These are phyloP conservation scores for Chelon auratus DNA, from an alignment of 2,797 vertebrate genomes.

Conservation along the genomic window DNA sequence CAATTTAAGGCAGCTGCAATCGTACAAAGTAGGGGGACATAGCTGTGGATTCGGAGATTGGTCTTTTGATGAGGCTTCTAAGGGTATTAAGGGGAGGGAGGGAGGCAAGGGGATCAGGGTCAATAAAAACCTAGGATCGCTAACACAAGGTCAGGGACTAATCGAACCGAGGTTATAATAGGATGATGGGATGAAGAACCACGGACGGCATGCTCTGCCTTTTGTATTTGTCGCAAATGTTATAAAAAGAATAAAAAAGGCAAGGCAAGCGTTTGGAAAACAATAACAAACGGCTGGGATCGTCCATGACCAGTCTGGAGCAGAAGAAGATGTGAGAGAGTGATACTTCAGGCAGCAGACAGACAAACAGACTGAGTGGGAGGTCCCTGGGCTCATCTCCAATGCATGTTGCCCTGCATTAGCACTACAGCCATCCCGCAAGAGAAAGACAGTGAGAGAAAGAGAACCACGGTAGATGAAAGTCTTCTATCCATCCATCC, in stretches of 20 bases:
- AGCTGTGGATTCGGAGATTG: constrained; percentile 34
- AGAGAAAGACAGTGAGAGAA: constrained; percentile 64
- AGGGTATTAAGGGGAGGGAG: constrained; percentile 46
- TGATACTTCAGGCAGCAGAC: constrained; percentile 69
- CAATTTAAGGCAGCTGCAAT: not conserved
- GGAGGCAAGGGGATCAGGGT: constrained; percentile 49
- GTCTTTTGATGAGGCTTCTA: constrained; percentile 57
- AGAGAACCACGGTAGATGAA: constrained; percentile 80
- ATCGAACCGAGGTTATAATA: constrained; percentile 66
- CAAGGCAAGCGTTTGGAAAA: constrained; percentile 12
- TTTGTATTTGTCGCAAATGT: constrained; percentile 25
- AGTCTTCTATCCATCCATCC: constrained; percentile 81
- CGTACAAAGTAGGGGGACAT: constrained; percentile 21
- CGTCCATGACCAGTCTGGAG: constrained; percentile 35
- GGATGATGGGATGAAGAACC: constrained; percentile 25
- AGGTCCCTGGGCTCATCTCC: constrained; percentile 83
- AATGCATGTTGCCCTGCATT: constrained; percentile 81
- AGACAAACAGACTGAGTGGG: constrained; percentile 78
- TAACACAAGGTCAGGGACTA: constrained; percentile 69
- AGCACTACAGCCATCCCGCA: constrained; percentile 75
- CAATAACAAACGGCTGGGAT: not conserved
- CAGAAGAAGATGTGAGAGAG: constrained; percentile 32
- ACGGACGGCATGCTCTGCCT: not conserved
- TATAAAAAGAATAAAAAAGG: constrained; percentile 11
- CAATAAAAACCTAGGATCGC: constrained; percentile 64